Conservation (phyloP, 2,888 invertebrate species). For the Tanytarsus gracilentus region DNA sequence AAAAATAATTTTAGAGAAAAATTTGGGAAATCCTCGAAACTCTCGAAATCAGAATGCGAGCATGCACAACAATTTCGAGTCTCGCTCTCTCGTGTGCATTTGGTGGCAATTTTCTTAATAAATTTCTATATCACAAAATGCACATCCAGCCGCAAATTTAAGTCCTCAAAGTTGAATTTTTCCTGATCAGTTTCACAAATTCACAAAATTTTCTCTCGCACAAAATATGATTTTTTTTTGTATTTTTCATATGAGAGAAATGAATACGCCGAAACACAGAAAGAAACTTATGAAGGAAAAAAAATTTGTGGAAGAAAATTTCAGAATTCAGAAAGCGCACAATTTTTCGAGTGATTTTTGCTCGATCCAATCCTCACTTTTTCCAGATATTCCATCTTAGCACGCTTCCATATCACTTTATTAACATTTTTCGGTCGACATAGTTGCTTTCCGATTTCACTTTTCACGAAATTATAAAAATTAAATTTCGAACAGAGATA, state of each 20-base stretch:
- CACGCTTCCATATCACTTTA: conserved; percentile 14
- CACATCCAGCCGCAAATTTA: too few relatives aligned
- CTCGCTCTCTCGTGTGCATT: too few relatives aligned
- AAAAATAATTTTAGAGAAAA: too few relatives aligned
- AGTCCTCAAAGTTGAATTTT: too few relatives aligned
- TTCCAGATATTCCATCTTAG: conserved; percentile 22
- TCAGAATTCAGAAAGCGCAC: conserved; percentile 26
- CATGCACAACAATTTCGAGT: too few relatives aligned
- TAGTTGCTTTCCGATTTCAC: conserved; percentile 14
- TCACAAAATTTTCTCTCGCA: conserved; percentile 7
- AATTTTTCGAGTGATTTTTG: conserved; percentile 9
- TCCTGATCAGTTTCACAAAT: too few relatives aligned
- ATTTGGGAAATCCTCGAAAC: too few relatives aligned
- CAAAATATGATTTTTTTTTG: not conserved
- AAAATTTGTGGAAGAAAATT: conserved; percentile 12
- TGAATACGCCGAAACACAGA: conserved; percentile 26
- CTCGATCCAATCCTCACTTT: conserved; percentile 16
- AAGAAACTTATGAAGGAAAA: conserved; percentile 15
- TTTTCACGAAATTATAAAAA: conserved; percentile 19
- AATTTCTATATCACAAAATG: too few relatives aligned
- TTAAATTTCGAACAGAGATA: conserved; percentile 11
- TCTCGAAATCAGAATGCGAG: too few relatives aligned
- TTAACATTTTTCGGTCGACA: conserved; percentile 18
- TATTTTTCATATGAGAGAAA: conserved; percentile 26
- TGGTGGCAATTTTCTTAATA: too few relatives aligned